Evolutionary conservation across 2,888 invertebrate species (phyloP).

Genomic region (Lithophane leautieri): DNA sequence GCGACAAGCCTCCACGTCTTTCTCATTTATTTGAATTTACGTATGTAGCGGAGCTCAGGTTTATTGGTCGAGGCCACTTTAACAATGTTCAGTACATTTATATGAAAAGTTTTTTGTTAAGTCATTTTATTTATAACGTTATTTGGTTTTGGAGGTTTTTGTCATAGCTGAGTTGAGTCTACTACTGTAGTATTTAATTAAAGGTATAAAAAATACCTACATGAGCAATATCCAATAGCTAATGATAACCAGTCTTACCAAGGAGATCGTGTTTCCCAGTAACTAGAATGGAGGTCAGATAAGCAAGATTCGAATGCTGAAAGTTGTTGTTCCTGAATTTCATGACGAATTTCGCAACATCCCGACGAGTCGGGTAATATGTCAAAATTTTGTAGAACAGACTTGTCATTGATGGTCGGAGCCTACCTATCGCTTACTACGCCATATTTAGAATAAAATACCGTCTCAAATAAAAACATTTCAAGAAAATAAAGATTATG

Average conservation of each 20-base stretch:
- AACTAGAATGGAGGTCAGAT: not conserved
- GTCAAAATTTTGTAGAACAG: too few relatives aligned
- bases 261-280: not conserved
- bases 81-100: constrained; percentile 46
- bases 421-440: not conserved
- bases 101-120: constrained; percentile 52
- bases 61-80: constrained; percentile 56
- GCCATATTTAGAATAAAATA: not conserved
- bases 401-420: too few relatives aligned
- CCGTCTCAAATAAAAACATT: constrained; percentile 19
- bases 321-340: too few relatives aligned
- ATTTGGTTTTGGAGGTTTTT: constrained; percentile 31
- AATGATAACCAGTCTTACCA: too few relatives aligned
- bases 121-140: constrained; percentile 59
- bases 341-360: too few relatives aligned
- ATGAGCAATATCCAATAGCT: not conserved
- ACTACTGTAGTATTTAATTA: not conserved
- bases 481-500: constrained; percentile 40
- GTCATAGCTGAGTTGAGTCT: constrained; percentile 5
- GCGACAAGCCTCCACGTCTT: constrained; percentile 64
- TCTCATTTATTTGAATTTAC: constrained; percentile 73
- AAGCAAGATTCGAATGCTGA: too few relatives aligned
- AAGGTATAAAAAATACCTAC: not conserved
- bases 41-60: constrained; percentile 64
- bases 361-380: too few relatives aligned